phyloP scores from a whole-genome alignment of 2,113 vertebrate species.

The Brachypodius melanocephalos region DNA sequence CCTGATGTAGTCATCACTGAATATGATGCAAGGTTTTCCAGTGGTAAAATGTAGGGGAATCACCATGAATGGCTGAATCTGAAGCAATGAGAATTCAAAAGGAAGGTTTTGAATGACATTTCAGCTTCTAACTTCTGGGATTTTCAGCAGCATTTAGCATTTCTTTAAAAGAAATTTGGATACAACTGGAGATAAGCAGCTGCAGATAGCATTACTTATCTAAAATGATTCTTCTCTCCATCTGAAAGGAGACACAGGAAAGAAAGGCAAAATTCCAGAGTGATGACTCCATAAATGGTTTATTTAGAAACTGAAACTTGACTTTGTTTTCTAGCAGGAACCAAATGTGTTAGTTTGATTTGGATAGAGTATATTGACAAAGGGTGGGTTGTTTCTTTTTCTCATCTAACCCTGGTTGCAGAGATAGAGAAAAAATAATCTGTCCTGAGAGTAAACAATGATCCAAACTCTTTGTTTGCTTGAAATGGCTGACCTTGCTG shows the following conservation, averaged over 20 bases:
- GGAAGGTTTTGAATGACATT: not conserved
- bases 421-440: slow-evolving; percentile 43
- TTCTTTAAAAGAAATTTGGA: not conserved
- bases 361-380: slow-evolving; percentile 31
- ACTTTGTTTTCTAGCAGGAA: slow-evolving; percentile 28
- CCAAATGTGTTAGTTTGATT: slow-evolving; percentile 23
- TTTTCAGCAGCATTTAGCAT: not conserved
- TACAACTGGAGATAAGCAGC: not conserved
- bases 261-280: not conserved
- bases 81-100: not conserved
- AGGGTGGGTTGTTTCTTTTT: slow-evolving; percentile 33
- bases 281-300: not conserved
- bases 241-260: not conserved
- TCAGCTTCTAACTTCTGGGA: not conserved
- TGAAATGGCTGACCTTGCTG: slow-evolving; percentile 22
- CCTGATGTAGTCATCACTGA: not conserved
- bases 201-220: not conserved
- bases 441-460: not conserved
- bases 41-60: not conserved
- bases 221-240: not conserved
- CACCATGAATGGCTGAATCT: not conserved
- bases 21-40: not conserved
- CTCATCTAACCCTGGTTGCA: not conserved
- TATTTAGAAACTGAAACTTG: slow-evolving; percentile 29
- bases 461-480: slow-evolving; percentile 13